Evolutionary conservation across 1,140 invertebrate genomes (phyloP).

Genomic region (Drosophila pseudoobscura): DNA sequence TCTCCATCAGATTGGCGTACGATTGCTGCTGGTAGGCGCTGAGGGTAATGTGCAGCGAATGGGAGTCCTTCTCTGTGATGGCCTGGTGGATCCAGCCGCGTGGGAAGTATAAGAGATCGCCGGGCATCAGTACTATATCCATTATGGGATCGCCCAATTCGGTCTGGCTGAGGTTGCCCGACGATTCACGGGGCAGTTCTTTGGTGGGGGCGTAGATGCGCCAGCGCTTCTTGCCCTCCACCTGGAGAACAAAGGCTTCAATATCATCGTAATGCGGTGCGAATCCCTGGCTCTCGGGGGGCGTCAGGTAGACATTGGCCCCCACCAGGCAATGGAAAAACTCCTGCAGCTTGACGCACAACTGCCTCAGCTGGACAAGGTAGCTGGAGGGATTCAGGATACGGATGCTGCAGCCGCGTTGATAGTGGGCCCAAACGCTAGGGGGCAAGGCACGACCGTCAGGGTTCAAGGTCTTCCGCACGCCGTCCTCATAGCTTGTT

Average conservation of each 20-base stretch:
- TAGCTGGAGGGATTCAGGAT: conserved; percentile 97
- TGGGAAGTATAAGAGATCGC: conserved; percentile 96
- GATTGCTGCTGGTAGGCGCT: conserved; percentile 96
- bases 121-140: conserved; percentile 90
- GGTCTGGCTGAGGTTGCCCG: conserved; percentile 90
- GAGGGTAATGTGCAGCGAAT: conserved; percentile 96
- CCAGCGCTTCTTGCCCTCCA: conserved; percentile 98
- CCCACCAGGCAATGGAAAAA: conserved; percentile 97
- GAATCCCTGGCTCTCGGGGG: conserved; percentile 97
- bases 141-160: conserved; percentile 93
- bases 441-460: conserved; percentile 89
- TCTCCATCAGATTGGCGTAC: conserved; percentile 94
- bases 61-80: conserved; percentile 88
- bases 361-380: conserved; percentile 85
- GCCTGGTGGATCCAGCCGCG: conserved; percentile 97
- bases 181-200: conserved; percentile 91
- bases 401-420: conserved; percentile 95
- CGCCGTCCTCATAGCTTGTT: conserved; percentile 91
- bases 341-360: conserved; percentile 94
- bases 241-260: conserved; percentile 98
- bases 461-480: conserved; percentile 94
- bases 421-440: conserved; percentile 95
- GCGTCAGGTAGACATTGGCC: conserved; percentile 97
- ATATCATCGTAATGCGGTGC: conserved; percentile 99
- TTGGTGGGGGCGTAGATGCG: conserved; percentile 92